These are phyloP conservation scores for Channa argus DNA, from an alignment of 2,113 vertebrate species.

Conservation along the genomic window DNA sequence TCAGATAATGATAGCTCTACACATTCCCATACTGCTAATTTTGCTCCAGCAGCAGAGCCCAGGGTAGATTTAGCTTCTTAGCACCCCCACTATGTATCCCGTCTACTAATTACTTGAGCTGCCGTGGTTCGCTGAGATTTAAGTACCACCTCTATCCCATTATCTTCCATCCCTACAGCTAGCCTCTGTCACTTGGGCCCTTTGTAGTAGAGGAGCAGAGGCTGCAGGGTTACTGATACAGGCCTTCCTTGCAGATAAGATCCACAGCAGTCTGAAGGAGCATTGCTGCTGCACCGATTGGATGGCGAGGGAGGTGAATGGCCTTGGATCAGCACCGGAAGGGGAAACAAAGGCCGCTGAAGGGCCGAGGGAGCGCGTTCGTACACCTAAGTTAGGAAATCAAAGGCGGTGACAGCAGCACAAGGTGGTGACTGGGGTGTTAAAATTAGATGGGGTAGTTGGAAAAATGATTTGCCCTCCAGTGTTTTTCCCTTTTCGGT, in stretches of 20 bases:
- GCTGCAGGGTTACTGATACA: constrained; percentile 90
- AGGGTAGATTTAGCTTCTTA: constrained; percentile 94
- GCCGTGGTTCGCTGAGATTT: constrained; percentile 97
- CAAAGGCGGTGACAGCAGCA: constrained; percentile 46
- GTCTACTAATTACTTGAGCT: constrained; percentile 97
- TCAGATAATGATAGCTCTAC: constrained; percentile 67
- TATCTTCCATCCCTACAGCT: constrained; percentile 95
- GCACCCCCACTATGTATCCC: constrained; percentile 94
- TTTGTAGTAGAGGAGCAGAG: constrained; percentile 63
- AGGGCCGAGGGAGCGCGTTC: constrained; percentile 20
- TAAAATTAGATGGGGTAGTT: constrained; percentile 64
- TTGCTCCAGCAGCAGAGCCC: constrained; percentile 84
- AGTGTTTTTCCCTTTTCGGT: constrained; percentile 50
- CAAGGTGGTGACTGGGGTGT: constrained; percentile 55
- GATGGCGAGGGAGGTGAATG: constrained; percentile 12
- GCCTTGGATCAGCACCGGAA: constrained; percentile 33
- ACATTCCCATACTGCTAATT: constrained; percentile 85
- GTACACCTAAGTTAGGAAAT: constrained; percentile 44
- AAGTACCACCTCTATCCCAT: constrained; percentile 97
- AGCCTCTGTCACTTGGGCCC: constrained; percentile 77
- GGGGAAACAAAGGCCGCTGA: constrained; percentile 54
- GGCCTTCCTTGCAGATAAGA: constrained; percentile 61
- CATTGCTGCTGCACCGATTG: neutral
- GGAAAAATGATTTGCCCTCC: constrained; percentile 62
- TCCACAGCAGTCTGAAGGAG: constrained; percentile 30